Base-by-base conservation (phyloP, 2,113 vertebrate genomes). In the Hydrochoerus hydrochaeris region DNA sequence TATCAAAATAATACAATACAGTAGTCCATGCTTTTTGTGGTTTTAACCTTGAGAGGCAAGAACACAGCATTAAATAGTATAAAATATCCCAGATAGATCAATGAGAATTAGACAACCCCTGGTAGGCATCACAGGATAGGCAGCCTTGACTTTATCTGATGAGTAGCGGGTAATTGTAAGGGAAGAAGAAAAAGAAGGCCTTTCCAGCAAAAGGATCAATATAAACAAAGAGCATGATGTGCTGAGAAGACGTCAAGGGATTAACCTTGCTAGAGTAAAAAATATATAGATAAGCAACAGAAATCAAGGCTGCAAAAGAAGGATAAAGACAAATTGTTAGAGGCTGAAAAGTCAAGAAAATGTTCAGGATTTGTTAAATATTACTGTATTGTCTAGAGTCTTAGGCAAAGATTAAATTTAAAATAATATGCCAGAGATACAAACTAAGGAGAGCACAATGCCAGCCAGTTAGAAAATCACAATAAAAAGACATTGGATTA, bases 11-110 rank as follows among this genome's bases (percentile, higher is more conserved):
- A 44, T 49, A 7, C 5, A 93, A 71, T 35, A 44, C 20, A 5
- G 38, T 85, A 38, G 20, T 57, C 35, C 49, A 77, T 69, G 30
- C 12, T 77, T 96, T 90, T 46, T 46, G 63, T 54, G 81, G 30
- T 82, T 84, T 82, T 85, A 77, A 93, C 69, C 85, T 85, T 94
- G 44, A 91, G 20, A 77, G 69, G 84, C 32, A 90, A 78, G 32
- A 90, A 65, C 73, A 82, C 6, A 84, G 12, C 54, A 69, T 7
- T 86, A 75, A 77, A 85, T 12, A 69, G 60, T 46, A 87, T 44
- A 86, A 49, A 96, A 71, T 30, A 87, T 71, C 89, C 41, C 44
- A 69, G 38, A 94, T 65, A 67, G 7, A 85, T 44, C 88, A 65
- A 28, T 60, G 41, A 89, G 78, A 83, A 73, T 54, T 71, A 49